These are phyloP conservation scores for Phrynocephalus versicolor DNA, from an alignment of 2,113 vertebrate genomes.

Conservation along the genomic window DNA sequence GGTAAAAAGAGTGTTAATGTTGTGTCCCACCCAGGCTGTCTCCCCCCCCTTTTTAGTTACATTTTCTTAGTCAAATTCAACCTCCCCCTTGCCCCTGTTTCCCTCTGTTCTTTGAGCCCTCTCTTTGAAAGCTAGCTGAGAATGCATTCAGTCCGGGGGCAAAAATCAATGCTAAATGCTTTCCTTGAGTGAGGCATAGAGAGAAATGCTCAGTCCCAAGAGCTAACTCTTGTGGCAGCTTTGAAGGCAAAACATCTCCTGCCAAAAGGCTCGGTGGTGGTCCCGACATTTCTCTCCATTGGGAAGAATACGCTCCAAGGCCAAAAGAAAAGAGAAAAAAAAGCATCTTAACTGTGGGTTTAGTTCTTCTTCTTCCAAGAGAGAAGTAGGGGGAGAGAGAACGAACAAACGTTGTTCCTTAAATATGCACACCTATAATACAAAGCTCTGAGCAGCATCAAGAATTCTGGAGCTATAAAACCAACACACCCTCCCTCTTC, in stretches of 20 bases:
- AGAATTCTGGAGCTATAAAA: not conserved
- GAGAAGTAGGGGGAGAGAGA: not conserved
- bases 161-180: slow-evolving; percentile 12
- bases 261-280: no score
- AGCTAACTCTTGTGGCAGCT: slow-evolving; percentile 4
- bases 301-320: not conserved
- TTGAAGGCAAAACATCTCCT: not conserved
- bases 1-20: not conserved
- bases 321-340: not conserved
- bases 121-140: not conserved
- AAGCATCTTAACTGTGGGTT: not conserved
- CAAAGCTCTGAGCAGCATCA: not conserved
- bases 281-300: not conserved
- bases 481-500: not conserved
- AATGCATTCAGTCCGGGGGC: not conserved
- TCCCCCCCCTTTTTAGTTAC: not conserved
- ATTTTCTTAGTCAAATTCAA: slow-evolving; percentile 11
- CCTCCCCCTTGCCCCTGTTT: not conserved
- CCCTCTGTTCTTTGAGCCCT: not conserved
- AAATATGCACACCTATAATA: not conserved
- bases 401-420: not conserved
- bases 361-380: not conserved
- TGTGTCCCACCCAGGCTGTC: not conserved
- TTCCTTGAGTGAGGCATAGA: not conserved
- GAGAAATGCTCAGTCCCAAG: not conserved